phyloP scores from a whole-genome alignment of 2,113 vertebrate species.

The Antigone vipio region DNA sequence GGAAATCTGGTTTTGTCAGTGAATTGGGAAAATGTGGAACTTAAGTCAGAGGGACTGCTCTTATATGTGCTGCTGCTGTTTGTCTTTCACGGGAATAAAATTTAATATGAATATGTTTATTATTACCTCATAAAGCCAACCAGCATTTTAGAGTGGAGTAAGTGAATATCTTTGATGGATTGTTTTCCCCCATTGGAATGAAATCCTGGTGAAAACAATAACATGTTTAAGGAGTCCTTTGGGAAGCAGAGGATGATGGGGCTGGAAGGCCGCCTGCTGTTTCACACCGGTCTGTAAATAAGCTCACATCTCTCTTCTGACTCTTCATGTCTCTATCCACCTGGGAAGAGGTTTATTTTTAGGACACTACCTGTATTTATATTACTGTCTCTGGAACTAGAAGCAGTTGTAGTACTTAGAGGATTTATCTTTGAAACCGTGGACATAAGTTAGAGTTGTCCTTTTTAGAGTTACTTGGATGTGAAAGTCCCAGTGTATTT shows the following conservation, averaged over 20 bases:
- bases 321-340: neutral
- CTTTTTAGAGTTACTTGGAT: neutral
- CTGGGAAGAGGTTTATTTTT: neutral
- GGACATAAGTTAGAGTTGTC: neutral
- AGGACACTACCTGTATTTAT: neutral
- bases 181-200: constrained; percentile 10
- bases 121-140: constrained; percentile 36
- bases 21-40: neutral
- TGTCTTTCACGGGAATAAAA: neutral
- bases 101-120: constrained; percentile 32
- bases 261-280: neutral
- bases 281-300: neutral
- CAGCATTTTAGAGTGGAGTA: neutral
- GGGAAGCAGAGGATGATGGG: neutral
- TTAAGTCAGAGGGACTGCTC: neutral
- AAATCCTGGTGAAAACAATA: constrained; percentile 22
- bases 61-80: neutral
- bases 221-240: neutral
- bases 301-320: neutral
- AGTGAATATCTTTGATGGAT: constrained; percentile 12
- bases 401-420: neutral
- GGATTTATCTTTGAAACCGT: neutral
- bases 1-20: neutral
- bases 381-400: neutral
- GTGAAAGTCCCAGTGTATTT: neutral